Evolutionary conservation across 2,113 vertebrate species (phyloP), one percentile per base, ranked within the genome.

Genomic region (Hydrolagus affinis): DNA sequence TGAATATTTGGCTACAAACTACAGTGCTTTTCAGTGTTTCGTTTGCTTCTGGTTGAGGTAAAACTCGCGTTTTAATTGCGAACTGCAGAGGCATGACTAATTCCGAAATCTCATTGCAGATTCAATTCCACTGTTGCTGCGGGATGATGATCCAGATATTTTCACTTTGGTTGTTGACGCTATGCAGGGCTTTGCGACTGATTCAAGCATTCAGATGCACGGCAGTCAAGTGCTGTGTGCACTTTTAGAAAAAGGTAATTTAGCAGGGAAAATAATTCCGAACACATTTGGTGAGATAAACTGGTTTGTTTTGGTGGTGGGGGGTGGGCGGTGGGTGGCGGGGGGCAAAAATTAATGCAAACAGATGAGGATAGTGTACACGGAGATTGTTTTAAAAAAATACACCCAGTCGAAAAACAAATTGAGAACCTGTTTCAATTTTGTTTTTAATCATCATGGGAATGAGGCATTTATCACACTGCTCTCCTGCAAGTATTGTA

Each of bases 121-220:
- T 77, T 88, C 90, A 89, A 93, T 95, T 87, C 90, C 92, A 85
- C 91, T 96, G 88, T 89, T 95, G 90, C 89, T 98, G 87, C 88
- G 97, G 91, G 95, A 97, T 86, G 95, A 96, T 85, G 95, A 98
- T 7, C 91, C 92, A 19, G 98, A 99, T 87, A 91, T 96, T 85
- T 97, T 99, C 88, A 87, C 93, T 44, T 87, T 98, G 89, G 89
- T 98, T 86, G 93, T 98, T 86, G 91, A 93, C 86, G 94, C 94
- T 11, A 97, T 99, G 97, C 91, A 93, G 83, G 88, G n/a, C 25
- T 98, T 96, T 89, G 86, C 92, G 70, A 86, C 90, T 85, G 93
- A 89, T 80, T 95, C 96, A 71, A 96, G 98, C 86, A 89, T 98
- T 71, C 97, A 97, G 87, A 91, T 95, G 32, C 92, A 97, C 85